Percentiles rank a stretch among this genome's conserved stretches.
Evolutionary conservation across 2,888 invertebrate species (phyloP).

Genomic region (Octonoba sinensis): DNA sequence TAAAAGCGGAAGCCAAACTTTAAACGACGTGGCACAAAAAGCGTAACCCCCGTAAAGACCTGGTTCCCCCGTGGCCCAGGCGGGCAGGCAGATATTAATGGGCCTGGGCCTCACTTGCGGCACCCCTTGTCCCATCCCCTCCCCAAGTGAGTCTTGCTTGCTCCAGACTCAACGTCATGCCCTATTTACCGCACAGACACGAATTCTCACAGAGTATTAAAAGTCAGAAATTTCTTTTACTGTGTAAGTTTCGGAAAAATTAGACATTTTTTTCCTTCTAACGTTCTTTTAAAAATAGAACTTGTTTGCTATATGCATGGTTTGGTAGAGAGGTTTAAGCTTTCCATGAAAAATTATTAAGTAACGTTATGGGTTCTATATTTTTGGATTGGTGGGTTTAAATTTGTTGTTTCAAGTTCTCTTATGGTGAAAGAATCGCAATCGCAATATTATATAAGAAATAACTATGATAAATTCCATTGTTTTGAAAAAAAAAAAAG

Average conservation of each 20-base stretch:
- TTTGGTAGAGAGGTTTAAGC: too few species aligned
- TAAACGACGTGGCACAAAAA: conserved; percentile 63
- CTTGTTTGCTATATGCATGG: neutral
- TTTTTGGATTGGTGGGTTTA: too few species aligned
- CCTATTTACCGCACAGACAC: conserved; percentile 57
- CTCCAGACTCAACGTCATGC: conserved; percentile 48
- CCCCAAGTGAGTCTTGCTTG: conserved; percentile 58
- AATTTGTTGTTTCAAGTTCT: too few species aligned
- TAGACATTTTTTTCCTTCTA: neutral
- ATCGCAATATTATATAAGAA: too few species aligned
- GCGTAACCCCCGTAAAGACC: conserved; percentile 53
- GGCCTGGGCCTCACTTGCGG: conserved; percentile 10
- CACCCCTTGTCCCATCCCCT: conserved; percentile 15
- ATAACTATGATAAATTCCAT: too few species aligned
- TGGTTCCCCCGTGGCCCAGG: conserved; percentile 36
- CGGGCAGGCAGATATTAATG: conserved; percentile 58
- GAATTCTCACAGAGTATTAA: conserved; percentile 34
- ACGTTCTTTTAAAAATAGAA: neutral
- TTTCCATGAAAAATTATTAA: too few species aligned
- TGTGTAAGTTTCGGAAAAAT: neutral
- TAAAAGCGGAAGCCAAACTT: conserved; percentile 61
- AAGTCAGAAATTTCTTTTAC: conserved; percentile 25
- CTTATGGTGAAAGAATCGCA: too few species aligned
- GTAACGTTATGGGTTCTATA: too few species aligned
- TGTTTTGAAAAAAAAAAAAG: too few species aligned